Evolutionary conservation across 2,113 vertebrate genomes (phyloP).

Genomic region (Opisthocomus hoazin): DNA sequence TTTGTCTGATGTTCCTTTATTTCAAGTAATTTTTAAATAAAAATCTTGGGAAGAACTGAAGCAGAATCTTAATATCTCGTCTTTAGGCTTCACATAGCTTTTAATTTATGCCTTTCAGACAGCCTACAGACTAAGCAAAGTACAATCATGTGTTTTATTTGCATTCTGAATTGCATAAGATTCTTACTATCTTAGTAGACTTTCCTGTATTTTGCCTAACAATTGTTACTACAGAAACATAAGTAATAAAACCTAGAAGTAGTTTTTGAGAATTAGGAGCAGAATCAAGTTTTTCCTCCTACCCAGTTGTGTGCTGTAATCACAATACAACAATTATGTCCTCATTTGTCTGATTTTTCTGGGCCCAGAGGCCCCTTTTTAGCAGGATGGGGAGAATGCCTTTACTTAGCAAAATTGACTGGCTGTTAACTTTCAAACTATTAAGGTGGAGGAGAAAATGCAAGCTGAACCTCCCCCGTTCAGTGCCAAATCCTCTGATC

Average conservation of each 20-base stretch:
- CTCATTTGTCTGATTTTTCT: neutral
- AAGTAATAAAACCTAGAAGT: neutral
- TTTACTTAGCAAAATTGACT: neutral
- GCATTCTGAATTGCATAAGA: neutral
- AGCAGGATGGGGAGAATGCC: neutral
- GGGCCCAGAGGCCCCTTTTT: neutral
- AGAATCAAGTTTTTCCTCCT: neutral
- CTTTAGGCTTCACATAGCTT: neutral
- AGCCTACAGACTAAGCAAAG: neutral
- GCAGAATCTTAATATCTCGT: neutral
- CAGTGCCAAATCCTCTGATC: neutral
- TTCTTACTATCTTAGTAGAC: neutral
- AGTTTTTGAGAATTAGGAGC: neutral
- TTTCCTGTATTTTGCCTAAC: neutral
- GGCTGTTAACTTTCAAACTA: neutral
- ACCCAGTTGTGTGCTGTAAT: neutral
- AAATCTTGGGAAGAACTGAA: neutral
- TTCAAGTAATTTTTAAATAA: neutral
- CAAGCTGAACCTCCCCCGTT: neutral
- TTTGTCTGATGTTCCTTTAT: conserved; percentile 1
- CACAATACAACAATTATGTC: neutral
- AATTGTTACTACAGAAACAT: neutral
- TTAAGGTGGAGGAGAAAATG: neutral
- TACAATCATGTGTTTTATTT: conserved; percentile 2
- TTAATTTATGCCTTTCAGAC: neutral